Evolutionary conservation across 2,113 vertebrate genomes (phyloP), one percentile per base, ranked within the genome.

Genomic region (Polypterus senegalus): DNA sequence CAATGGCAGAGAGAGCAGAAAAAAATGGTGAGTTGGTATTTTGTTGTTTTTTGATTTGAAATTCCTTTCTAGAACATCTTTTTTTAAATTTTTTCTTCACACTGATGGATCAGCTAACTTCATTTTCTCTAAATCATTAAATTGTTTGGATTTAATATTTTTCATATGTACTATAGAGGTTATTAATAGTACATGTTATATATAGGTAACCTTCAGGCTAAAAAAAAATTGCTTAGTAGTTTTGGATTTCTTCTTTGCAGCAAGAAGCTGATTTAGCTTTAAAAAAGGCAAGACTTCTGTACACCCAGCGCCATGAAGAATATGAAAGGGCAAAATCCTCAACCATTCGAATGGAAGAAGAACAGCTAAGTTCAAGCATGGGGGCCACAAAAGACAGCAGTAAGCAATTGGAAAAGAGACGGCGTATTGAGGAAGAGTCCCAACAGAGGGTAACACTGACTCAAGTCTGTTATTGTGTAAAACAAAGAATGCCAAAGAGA

Each of bases 1-100:
- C 90, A 93, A 78, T 98, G 96, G 96, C 95, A 97, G 73, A 84
- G 92, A 69, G 89, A 95, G 73, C 91, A 91, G 72, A 97, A 93
- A 78, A 97, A 94, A 88, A 89, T 96, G 92, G 95, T 87, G 76
- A 71, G 0, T 59, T 49, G 27, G 27, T 27, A 27, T 27, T 27
- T 27, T 27, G 27, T 27, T 27, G 27, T 27, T 27, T 27, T 27
- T 27, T 27, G 27, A 27, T 27, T 27, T 27, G 27, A 27, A 27
- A 27, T 27, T 27, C 27, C 27, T 27, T 27, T 27, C 27, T 27
- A 27, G 27, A 27, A 27, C 1, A 27, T 27, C 1, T 27, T 27
- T 27, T 27, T 27, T 27, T 27, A 27, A 1, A 27, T 27, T 27
- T 27, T 27, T 27, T 27, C 27, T 27, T 27, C 27, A 27, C 27